Evolutionary conservation across 2,888 invertebrate genomes (phyloP).

Genomic region (Cryptophagus acutangulus): DNA sequence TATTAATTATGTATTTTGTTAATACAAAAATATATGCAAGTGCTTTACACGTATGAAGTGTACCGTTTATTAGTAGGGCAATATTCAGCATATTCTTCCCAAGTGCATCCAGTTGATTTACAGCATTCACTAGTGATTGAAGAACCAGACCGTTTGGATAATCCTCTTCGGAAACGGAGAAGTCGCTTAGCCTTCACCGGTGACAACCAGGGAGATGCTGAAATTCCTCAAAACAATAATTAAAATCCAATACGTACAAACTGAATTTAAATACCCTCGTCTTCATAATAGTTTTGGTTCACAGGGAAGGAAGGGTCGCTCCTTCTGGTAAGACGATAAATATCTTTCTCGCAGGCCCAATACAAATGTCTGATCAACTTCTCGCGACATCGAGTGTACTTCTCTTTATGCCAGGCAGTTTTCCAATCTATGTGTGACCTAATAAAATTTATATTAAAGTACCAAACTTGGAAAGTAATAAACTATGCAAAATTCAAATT

Average conservation of each 20-base stretch:
- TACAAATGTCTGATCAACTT: slow-evolving; percentile 54
- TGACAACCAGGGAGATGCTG: slow-evolving; percentile 48
- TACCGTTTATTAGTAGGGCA: slow-evolving; percentile 56
- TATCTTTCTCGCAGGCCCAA: slow-evolving; percentile 61
- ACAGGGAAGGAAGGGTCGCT: slow-evolving; percentile 33
- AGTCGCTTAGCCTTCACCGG: slow-evolving; percentile 40
- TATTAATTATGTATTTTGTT: background rate
- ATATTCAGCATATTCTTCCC: slow-evolving; percentile 63
- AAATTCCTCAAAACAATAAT: too few relatives aligned
- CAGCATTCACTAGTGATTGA: slow-evolving; percentile 59
- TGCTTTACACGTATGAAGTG: slow-evolving; percentile 22
- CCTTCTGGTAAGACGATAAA: slow-evolving; percentile 53
- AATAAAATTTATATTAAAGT: slow-evolving; percentile 9
- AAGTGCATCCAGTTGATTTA: slow-evolving; percentile 55
- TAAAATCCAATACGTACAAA: background rate
- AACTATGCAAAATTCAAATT: background rate
- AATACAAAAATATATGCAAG: background rate
- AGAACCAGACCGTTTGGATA: slow-evolving; percentile 37
- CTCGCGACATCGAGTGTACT: slow-evolving; percentile 55
- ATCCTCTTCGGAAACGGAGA: slow-evolving; percentile 39
- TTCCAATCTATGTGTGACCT: slow-evolving; percentile 58
- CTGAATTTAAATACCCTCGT: slow-evolving; percentile 20
- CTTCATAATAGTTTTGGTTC: slow-evolving; percentile 7
- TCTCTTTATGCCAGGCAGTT: slow-evolving; percentile 56
- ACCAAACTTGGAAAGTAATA: background rate